Percentiles rank a stretch among this genome's conserved stretches.
phyloP scores from a whole-genome alignment of 2,113 vertebrate genomes.

The Peromyscus leucopus region DNA sequence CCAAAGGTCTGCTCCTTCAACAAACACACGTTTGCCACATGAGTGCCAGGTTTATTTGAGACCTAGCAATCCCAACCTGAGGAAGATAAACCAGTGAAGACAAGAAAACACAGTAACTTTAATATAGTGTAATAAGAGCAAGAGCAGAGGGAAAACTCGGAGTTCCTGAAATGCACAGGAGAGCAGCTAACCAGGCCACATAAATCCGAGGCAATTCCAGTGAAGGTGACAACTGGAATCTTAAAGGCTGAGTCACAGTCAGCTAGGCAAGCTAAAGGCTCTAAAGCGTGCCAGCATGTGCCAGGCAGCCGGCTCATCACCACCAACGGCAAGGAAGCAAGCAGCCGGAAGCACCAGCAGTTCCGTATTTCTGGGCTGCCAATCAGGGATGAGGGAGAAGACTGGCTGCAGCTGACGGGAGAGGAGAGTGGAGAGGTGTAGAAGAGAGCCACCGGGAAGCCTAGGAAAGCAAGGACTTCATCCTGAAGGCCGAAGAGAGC shows the following conservation, averaged over 20 bases:
- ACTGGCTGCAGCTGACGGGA: background rate
- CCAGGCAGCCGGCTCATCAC: background rate
- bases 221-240: background rate
- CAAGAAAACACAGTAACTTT: background rate
- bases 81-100: background rate
- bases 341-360: background rate
- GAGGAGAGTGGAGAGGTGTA: background rate
- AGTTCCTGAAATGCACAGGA: background rate
- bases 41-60: background rate
- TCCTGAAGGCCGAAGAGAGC: background rate
- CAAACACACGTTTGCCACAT: background rate
- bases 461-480: background rate
- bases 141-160: background rate
- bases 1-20: constrained; percentile 1
- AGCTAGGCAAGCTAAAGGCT: background rate
- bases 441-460: background rate
- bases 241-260: background rate
- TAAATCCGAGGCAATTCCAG: background rate
- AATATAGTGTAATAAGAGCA: background rate
- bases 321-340: background rate
- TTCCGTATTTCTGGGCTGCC: background rate
- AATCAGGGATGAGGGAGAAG: background rate
- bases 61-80: background rate
- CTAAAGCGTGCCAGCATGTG: background rate
- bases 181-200: background rate